These are phyloP conservation scores for Urosaurus nigricauda DNA, from an alignment of 2,797 vertebrate species.

Conservation along the genomic window DNA sequence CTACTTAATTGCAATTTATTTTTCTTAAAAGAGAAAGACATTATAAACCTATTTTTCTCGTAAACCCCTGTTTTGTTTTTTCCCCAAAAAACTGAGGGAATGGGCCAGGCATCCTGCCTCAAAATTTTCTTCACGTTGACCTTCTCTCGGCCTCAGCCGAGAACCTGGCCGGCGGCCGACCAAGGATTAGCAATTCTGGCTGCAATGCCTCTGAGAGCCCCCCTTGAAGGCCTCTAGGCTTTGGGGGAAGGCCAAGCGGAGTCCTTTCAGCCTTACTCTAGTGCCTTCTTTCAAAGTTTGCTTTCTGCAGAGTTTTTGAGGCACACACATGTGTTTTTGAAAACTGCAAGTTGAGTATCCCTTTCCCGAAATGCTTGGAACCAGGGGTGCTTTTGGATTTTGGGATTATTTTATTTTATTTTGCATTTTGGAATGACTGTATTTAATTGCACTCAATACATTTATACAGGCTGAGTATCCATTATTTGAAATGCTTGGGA, in stretches of 20 bases:
- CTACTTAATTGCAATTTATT: background rate
- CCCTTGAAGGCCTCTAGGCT: constrained; percentile 9
- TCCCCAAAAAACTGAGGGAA: too few relatives aligned
- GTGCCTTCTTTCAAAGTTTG: background rate
- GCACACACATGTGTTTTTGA: background rate
- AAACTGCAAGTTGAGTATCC: too few relatives aligned
- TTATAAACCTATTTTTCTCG: too few relatives aligned
- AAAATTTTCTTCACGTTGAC: background rate
- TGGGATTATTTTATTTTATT: too few relatives aligned
- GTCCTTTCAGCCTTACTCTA: background rate
- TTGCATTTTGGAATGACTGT: too few relatives aligned
- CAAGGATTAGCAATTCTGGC: constrained; percentile 12
- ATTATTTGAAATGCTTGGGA: too few relatives aligned
- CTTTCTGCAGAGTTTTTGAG: background rate
- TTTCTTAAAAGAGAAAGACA: too few relatives aligned
- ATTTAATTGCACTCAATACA: too few relatives aligned
- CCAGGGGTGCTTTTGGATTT: too few relatives aligned
- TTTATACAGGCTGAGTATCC: too few relatives aligned
- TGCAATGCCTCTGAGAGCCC: background rate
- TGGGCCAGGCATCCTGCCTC: background rate
- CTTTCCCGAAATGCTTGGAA: too few relatives aligned
- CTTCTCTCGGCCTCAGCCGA: background rate
- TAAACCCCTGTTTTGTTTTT: background rate
- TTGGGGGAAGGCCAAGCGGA: background rate
- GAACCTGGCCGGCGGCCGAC: background rate